Conservation (phyloP, 1,140 invertebrate genomes). For the Helicoverpa armigera region DNA sequence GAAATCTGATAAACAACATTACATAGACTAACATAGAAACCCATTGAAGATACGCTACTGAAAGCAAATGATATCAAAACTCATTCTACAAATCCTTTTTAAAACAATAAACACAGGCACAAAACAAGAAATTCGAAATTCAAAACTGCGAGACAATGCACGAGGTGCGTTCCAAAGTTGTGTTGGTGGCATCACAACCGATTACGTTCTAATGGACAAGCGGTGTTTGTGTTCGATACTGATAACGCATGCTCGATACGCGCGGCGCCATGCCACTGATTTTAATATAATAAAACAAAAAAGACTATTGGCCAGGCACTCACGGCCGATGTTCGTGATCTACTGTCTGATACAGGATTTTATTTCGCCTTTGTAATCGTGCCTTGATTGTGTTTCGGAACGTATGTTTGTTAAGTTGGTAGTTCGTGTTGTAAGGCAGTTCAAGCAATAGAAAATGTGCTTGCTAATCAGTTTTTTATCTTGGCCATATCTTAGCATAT, state of each 20-base stretch:
- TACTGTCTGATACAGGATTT: slow-evolving; percentile 57
- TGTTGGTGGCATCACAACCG: slow-evolving; percentile 79
- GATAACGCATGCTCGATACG: slow-evolving; percentile 81
- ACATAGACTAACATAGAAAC: neutral
- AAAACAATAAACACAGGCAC: slow-evolving; percentile 42
- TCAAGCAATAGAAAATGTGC: no score
- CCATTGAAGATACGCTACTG: slow-evolving; percentile 15
- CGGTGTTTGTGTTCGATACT: slow-evolving; percentile 79
- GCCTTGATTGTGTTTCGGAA: slow-evolving; percentile 46
- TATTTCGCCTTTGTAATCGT: slow-evolving; percentile 50
- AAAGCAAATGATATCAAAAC: neutral
- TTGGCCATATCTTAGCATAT: no score
- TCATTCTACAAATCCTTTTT: slow-evolving; percentile 24
- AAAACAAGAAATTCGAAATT: slow-evolving; percentile 68
- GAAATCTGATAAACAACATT: no score
- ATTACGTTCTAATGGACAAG: slow-evolving; percentile 85
- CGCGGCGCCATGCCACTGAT: slow-evolving; percentile 80
- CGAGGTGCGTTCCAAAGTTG: slow-evolving; percentile 57
- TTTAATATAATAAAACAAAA: slow-evolving; percentile 64
- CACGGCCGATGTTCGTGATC: slow-evolving; percentile 58
- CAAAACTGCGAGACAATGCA: slow-evolving; percentile 73
- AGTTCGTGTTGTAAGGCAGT: neutral
- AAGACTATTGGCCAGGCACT: slow-evolving; percentile 54
- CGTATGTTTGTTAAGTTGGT: slow-evolving; percentile 34
- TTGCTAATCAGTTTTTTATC: no score